Evolutionary conservation across 2,113 vertebrate genomes (phyloP), one percentile per base, ranked within the genome.

Genomic region (Xenotilapia caudafasciata): DNA sequence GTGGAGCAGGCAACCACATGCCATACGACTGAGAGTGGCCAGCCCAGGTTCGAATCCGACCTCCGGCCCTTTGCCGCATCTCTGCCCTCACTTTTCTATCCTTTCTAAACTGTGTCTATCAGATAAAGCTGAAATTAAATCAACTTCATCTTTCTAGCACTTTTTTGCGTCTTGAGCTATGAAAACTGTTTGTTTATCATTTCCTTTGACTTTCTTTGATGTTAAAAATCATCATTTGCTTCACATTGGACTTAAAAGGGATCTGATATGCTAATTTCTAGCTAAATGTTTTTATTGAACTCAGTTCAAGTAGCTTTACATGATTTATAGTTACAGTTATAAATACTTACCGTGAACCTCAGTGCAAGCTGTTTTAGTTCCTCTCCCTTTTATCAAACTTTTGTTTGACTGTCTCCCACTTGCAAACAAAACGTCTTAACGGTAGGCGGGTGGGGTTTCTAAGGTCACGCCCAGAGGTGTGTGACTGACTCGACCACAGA

Each of bases 1-100:
- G 1, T 65, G 33, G 17, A n/a, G 60, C 17, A 65, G 60, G 60
- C 17, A n/a, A 65, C 2, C 31, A n/a, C 17, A 38, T 7, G 31
- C 33, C 60, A 38, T 65, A 0, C 2, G 6, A 65, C 60, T 65
- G 60, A 38, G 4, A 35, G 60, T 35, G 31, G 17, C 31, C 60
- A 3, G 31, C 60, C 9, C 3, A 12, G 58, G 9, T 65, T 65
- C 1, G 2, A n/a, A 35, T n/a, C 19, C 0, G 0, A 38, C 33
- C 10, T n/a, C 7, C 4, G 0, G 31, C 60, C 3, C 0, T 65
- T 38, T 65, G 33, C 60, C 0, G 6, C 4, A 2, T 38, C 3
- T 65, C 60, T 38, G 33, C 60, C 33, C 17, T 65, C 19, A 7
- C 33, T 21, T 65, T n/a, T 12, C 60, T 38, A 35, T 35, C 60